Base-by-base conservation (phyloP, 1,140 invertebrate genomes). In the Tribolium castaneum region DNA sequence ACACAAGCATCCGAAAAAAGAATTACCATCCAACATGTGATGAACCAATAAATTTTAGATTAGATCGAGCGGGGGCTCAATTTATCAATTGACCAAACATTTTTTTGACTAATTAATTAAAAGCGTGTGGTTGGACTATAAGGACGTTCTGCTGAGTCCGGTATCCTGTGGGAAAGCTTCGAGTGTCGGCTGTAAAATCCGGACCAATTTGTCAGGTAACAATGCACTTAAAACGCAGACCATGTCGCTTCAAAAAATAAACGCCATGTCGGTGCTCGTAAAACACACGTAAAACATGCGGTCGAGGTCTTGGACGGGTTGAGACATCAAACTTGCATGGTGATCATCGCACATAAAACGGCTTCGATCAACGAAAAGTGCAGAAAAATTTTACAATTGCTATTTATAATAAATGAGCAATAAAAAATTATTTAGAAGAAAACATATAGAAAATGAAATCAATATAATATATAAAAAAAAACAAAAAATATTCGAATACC, bases 131-230 rank as follows among this genome's bases (percentile, higher is more conserved):
- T 30, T 6, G 59, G 59, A 66, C 45, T 66, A n/a, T n/a, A 66
- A 59, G 25, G 30, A 62, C 9, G 56, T 3, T n/a, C 0, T 0
- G 12, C 52, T 13, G n/a, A n/a, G n/a, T n/a, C n/a, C n/a, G n/a
- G 2, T 54, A 3, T 30, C 25, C 14, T 54, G 52, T 35, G 30
- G 59, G 59, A 34, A 12, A 25, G 30, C 30, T 12, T 12, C 10
- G n/a, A 59, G 3, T 59, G 52, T 14, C 56, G 59, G 25, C 14
- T 35, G 59, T 66, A 66, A 66, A 66, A 66, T 66, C 59, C 59
- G 30, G n/a, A 66, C 59, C 59, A 35, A 66, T 66, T 66, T 66
- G 59, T 66, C 59, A 66, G 59, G 59, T 66, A 66, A 66, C 59
- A 66, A 66, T 66, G 30, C 59, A 66, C 22, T 66, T 66, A 66